These are phyloP conservation scores for Nesometra sesokonis DNA, from an alignment of 35 echinoderm and acorn worm genomes.

Conservation along the genomic window DNA sequence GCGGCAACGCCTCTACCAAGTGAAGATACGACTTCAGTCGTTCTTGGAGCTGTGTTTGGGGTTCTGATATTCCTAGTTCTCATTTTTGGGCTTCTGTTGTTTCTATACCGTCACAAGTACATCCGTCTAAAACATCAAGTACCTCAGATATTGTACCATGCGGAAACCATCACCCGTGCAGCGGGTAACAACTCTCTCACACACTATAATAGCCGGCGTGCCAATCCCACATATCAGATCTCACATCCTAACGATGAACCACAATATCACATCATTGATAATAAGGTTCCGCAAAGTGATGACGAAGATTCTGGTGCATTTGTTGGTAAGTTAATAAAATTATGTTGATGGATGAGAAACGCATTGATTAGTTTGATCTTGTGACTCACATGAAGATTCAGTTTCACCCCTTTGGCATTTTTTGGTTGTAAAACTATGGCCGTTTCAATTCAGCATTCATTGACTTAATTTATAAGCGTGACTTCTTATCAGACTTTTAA, in stretches of 20 bases:
- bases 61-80: constrained; percentile 54
- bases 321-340: neutral
- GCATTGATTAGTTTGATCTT: neutral
- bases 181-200: constrained; percentile 2
- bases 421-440: neutral
- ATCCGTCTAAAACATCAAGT: constrained; percentile 77
- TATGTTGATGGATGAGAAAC: too few species aligned
- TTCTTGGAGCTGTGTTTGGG: constrained; percentile 45
- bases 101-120: constrained; percentile 87
- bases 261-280: constrained; percentile 93
- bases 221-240: constrained; percentile 94
- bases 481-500: neutral
- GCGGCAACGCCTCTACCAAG: neutral
- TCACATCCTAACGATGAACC: constrained; percentile 77
- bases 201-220: constrained; percentile 41
- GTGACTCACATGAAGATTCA: neutral
- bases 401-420: neutral
- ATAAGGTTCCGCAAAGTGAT: constrained; percentile 67
- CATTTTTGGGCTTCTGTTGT: constrained; percentile 54
- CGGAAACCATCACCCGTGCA: constrained; percentile 6
- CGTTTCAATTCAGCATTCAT: neutral
- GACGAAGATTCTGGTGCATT: constrained; percentile 32
- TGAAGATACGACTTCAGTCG: constrained; percentile 15
- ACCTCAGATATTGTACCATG: constrained; percentile 44
- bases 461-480: neutral